Percentiles rank a stretch among this genome's conserved stretches.
Evolutionary conservation across 23 tunicate genomes (phyloP).

Genomic region (Clavelina lepadiformis): DNA sequence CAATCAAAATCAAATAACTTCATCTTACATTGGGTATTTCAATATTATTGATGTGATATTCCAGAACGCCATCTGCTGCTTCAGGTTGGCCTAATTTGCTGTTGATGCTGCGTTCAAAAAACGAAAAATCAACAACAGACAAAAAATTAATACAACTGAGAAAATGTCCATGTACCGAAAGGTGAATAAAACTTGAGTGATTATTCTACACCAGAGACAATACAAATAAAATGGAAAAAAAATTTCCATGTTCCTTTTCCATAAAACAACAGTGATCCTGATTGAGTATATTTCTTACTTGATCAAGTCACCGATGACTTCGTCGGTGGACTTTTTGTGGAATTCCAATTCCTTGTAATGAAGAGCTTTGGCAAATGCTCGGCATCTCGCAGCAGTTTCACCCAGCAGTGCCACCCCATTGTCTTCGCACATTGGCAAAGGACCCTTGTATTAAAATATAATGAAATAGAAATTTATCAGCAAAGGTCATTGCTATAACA

Average conservation of each 20-base stretch:
- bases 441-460: constrained; percentile 58
- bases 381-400: constrained; percentile 79
- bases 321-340: constrained; percentile 39
- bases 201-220: background rate
- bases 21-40: constrained; percentile 46
- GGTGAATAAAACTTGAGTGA: background rate
- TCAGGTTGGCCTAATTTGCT: constrained; percentile 94
- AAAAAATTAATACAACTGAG: background rate
- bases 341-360: constrained; percentile 95
- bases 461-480: background rate
- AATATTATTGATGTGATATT: constrained; percentile 52
- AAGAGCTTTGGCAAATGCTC: constrained; percentile 96
- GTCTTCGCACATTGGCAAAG: constrained; percentile 76
- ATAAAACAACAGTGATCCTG: too few relatives aligned
- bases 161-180: background rate
- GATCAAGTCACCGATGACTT: constrained; percentile 78
- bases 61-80: constrained; percentile 94
- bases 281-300: constrained; percentile 60
- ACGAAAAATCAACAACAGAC: too few relatives aligned
- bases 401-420: constrained; percentile 83
- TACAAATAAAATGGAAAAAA: background rate
- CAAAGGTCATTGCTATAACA: background rate
- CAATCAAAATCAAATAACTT: too few relatives aligned
- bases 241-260: too few relatives aligned
- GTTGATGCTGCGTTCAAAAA: constrained; percentile 84